A percentile compares a stretch with the other conserved stretches of the same genome.
These are phyloP conservation scores for Ameiurus melas DNA, from an alignment of 2,113 vertebrate genomes.

Conservation along the genomic window DNA sequence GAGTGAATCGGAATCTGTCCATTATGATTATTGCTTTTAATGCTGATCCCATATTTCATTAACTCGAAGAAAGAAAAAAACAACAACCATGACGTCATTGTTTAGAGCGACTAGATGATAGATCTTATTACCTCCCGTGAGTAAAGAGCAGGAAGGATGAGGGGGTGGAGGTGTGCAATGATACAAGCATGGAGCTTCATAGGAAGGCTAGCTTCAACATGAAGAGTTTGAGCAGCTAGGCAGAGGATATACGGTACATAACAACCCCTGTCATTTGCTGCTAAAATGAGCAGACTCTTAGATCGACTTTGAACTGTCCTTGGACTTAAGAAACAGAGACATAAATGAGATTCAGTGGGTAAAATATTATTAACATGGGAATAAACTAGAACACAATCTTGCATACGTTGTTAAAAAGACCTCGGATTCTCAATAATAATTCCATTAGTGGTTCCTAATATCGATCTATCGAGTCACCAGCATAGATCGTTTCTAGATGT, in stretches of 20 bases:
- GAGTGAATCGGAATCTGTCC: slow-evolving; percentile 1
- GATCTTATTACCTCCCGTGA: slow-evolving; percentile 34
- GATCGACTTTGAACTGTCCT: background rate
- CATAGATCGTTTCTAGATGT: background rate
- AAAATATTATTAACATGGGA: background rate
- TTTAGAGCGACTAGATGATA: slow-evolving; percentile 27
- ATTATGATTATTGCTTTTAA: background rate
- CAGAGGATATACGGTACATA: background rate
- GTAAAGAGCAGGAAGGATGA: background rate
- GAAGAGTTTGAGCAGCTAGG: background rate
- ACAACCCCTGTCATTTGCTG: background rate
- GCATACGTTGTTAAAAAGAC: background rate
- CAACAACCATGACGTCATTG: slow-evolving; percentile 30
- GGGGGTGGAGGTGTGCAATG: background rate
- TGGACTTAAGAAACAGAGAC: background rate
- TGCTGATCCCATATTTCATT: slow-evolving; percentile 27
- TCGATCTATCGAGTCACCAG: background rate
- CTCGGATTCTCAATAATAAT: background rate
- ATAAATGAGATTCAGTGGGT: background rate
- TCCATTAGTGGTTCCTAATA: background rate
- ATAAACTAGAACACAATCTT: background rate
- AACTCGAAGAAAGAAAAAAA: slow-evolving; percentile 15
- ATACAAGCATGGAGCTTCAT: background rate
- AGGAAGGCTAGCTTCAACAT: background rate
- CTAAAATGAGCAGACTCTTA: background rate